A percentile compares a stretch with the other conserved stretches of the same genome.
phyloP scores from a whole-genome alignment of 2,888 invertebrate genomes.

The Rosalia funebris region DNA sequence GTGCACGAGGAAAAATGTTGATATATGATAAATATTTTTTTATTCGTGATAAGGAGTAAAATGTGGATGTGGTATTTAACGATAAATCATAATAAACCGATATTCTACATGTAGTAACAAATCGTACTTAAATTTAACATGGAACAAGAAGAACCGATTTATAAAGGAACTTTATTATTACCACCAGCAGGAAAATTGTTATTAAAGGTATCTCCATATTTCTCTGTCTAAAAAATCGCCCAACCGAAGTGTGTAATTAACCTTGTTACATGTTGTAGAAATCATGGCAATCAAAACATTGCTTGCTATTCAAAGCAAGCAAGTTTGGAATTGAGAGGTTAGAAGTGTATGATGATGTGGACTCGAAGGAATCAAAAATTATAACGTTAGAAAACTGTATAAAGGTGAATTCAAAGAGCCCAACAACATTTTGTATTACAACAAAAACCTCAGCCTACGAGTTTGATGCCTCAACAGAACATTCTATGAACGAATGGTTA shows the following conservation, averaged over 20 bases:
- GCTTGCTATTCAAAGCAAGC: slow-evolving; percentile 82
- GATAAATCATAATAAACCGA: slow-evolving; percentile 29
- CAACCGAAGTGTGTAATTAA: slow-evolving; percentile 10
- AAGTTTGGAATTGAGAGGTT: slow-evolving; percentile 86
- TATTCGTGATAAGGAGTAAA: slow-evolving; percentile 33
- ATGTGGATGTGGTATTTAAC: slow-evolving; percentile 41
- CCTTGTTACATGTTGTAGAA: slow-evolving; percentile 70
- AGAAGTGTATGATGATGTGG: slow-evolving; percentile 85
- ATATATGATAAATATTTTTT: slow-evolving; percentile 26
- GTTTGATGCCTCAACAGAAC: slow-evolving; percentile 74
- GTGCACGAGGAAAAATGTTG: slow-evolving; percentile 25
- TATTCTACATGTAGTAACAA: slow-evolving; percentile 13
- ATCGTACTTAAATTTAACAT: slow-evolving; percentile 60
- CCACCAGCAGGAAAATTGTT: slow-evolving; percentile 83
- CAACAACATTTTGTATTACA: slow-evolving; percentile 74
- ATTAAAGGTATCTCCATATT: slow-evolving; percentile 69
- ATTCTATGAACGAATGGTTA: slow-evolving; percentile 81
- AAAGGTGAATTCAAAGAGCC: slow-evolving; percentile 76
- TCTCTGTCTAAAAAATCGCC: slow-evolving; percentile 1
- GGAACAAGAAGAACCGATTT: slow-evolving; percentile 80
- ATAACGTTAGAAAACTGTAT: slow-evolving; percentile 88
- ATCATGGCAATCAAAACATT: slow-evolving; percentile 84
- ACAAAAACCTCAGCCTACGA: slow-evolving; percentile 74
- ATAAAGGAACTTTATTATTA: slow-evolving; percentile 80
- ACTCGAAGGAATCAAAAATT: slow-evolving; percentile 64